Evolutionary conservation across 2,888 invertebrate genomes (phyloP).

Genomic region (Taphrorychus bicolor): DNA sequence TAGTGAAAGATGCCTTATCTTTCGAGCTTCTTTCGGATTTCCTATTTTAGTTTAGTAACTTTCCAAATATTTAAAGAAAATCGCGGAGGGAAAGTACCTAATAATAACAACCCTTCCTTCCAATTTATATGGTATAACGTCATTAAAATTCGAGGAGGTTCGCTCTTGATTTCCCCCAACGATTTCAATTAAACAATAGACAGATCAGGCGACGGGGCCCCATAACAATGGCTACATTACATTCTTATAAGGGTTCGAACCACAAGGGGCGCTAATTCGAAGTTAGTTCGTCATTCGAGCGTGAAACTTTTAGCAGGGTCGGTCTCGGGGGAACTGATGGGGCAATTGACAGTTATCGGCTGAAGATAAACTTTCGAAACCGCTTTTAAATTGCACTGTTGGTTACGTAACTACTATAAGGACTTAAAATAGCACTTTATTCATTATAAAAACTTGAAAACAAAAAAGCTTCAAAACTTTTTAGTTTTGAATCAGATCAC

Average conservation of each 20-base stretch:
- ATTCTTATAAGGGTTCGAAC: constrained; percentile 43
- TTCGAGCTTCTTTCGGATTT: constrained; percentile 31
- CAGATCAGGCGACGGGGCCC: constrained; percentile 49
- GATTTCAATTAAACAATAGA: constrained; percentile 50
- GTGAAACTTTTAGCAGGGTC: constrained; percentile 4
- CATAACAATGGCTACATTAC: constrained; percentile 51
- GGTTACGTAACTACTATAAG: too few species aligned
- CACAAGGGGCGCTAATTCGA: constrained; percentile 30
- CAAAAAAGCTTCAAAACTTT: too few species aligned
- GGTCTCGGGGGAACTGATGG: neutral
- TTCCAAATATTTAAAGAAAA: neutral
- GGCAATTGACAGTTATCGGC: neutral
- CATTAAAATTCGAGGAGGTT: constrained; percentile 26
- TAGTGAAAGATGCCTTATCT: constrained; percentile 40
- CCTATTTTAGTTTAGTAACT: constrained; percentile 15
- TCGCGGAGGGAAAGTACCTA: neutral
- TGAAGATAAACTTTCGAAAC: neutral
- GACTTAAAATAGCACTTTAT: too few species aligned
- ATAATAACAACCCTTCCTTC: constrained; percentile 8
- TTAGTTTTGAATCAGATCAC: too few species aligned
- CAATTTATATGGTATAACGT: constrained; percentile 25
- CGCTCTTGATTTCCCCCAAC: constrained; percentile 37
- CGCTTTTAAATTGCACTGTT: neutral
- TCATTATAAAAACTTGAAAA: too few species aligned
- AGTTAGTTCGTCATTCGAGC: constrained; percentile 32